Percentiles rank a stretch among this genome's conserved stretches.
phyloP scores from a whole-genome alignment of 1,140 invertebrate species.

The Lepidurus apus region DNA sequence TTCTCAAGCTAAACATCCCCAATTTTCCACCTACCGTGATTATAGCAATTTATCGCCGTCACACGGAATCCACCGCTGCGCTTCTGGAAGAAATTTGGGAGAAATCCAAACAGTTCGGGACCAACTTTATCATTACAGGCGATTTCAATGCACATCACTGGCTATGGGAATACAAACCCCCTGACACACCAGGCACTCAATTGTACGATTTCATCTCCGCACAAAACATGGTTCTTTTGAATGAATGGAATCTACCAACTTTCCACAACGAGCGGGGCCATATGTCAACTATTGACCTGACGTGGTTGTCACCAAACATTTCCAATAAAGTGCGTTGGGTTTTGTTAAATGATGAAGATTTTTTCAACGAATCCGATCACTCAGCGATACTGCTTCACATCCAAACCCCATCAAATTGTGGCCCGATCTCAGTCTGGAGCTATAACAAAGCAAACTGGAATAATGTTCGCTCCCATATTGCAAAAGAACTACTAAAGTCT shows the following conservation, averaged over 20 bases:
- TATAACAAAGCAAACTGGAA: neutral
- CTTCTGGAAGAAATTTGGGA: too few species aligned
- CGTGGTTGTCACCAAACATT: neutral
- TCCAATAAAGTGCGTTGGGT: neutral
- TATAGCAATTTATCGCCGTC: too few species aligned
- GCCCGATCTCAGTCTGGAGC: too few species aligned
- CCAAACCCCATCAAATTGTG: neutral
- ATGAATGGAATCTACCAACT: neutral
- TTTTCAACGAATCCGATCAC: neutral
- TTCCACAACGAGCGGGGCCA: neutral
- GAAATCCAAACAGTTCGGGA: too few species aligned
- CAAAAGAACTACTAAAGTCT: neutral
- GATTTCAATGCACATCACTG: too few species aligned
- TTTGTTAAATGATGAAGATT: neutral
- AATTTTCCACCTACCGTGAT: too few species aligned
- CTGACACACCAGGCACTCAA: neutral
- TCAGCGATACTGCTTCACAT: too few species aligned
- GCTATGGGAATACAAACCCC: neutral
- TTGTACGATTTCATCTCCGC: slow-evolving; percentile 1
- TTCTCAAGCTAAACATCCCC: too few species aligned
- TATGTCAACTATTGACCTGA: neutral
- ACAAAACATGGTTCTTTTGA: neutral
- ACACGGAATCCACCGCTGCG: too few species aligned
- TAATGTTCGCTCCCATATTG: neutral
- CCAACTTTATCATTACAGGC: too few species aligned